These are phyloP conservation scores for Picus viridis DNA, from an alignment of 2,797 vertebrate genomes.

Conservation along the genomic window DNA sequence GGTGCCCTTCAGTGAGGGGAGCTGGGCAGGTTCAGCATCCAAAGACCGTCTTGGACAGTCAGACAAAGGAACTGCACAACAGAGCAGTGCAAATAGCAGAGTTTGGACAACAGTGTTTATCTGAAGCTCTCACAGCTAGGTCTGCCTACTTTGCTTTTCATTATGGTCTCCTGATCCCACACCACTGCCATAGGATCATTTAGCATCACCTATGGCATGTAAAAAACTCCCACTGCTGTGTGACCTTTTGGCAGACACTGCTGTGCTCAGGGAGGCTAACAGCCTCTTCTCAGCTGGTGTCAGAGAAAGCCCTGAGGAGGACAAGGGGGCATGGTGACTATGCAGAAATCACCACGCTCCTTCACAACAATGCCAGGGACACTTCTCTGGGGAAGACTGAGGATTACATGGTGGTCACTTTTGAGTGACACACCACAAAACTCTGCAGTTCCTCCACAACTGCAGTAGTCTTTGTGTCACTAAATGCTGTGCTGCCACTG, in stretches of 20 bases:
- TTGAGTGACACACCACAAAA: neutral
- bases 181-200: rapidly evolving
- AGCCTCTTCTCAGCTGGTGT: neutral
- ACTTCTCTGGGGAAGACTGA: neutral
- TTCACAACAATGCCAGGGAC: neutral
- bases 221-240: neutral
- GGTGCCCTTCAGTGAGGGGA: neutral
- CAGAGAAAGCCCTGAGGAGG: neutral
- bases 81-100: neutral
- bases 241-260: neutral
- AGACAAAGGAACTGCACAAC: neutral
- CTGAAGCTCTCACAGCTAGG: neutral
- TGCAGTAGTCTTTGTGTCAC: neutral
- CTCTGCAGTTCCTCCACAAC: neutral
- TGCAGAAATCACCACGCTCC: rapidly evolving
- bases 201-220: rapidly evolving
- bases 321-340: rapidly evolving
- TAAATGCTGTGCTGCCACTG: neutral
- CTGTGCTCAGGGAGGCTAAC: neutral
- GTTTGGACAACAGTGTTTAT: neutral
- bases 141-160: neutral
- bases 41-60: neutral
- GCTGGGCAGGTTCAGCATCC: neutral
- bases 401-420: neutral
- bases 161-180: neutral